Base-by-base conservation (phyloP, 2,888 invertebrate genomes). In the Apamea crenata region DNA sequence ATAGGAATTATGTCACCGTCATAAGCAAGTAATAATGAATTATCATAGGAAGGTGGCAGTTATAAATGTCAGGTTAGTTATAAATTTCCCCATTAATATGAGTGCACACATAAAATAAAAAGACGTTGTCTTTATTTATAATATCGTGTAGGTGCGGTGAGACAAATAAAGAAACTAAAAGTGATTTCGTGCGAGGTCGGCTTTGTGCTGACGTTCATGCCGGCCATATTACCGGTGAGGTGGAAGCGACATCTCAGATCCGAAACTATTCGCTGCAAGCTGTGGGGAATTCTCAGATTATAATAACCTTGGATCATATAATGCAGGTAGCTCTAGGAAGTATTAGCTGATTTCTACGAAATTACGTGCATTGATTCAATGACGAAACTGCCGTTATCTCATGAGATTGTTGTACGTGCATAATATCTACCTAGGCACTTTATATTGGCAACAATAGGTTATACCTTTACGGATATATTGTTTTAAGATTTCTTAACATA, bases 121-220 rank as follows among this genome's bases (percentile, higher is more conserved):
- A 89, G 85, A 82, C 80, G 80, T 85, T 88, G 87, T 83, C 78
- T 90, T 91, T 91, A 91, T 93, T 89, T 91, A 90, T 90, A 91
- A 88, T 84, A 88, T 81, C 79, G 91, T 90, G 93, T 93, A 93
- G 93, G 94, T 90, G 92, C 92, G 86, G 83, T 89, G 88, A 88
- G 88, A 91, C 89, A 92, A 92, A 92, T 92, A 94, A 93, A 94
- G 85, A 91, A 91, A 93, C 91, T 87, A 91, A 94, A 94, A 92
- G 90, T 90, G 91, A 92, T 93, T 91, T 87, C 85, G 87, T 86
- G 87, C 93, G 92, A 94, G 94, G 94, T 93, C 94, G 92, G 87
- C 92, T 94, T 94, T 94, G 94, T 94, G 91, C 87, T 85, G 89
- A 88, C 86, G 89, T 85, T 77, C 81, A 78, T 87, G 86, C 61